Evolutionary conservation across 2,888 invertebrate species (phyloP).

Genomic region (Drosophila robusta): DNA sequence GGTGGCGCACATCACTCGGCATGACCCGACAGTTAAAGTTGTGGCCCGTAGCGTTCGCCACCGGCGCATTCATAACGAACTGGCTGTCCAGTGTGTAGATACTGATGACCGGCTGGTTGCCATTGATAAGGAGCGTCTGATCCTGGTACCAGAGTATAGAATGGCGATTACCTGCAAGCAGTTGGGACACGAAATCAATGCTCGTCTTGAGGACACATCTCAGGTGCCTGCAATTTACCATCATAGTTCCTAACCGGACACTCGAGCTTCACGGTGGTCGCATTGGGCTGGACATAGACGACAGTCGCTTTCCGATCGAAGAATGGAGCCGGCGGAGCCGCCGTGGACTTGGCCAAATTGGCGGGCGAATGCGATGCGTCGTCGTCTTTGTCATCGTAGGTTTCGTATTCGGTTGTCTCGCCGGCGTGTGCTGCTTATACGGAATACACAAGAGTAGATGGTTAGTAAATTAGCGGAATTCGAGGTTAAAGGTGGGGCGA

Average conservation of each 20-base stretch:
- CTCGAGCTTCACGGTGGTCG: slow-evolving; percentile 48
- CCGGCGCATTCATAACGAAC: slow-evolving; percentile 47
- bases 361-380: slow-evolving; percentile 49
- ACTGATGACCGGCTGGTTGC: slow-evolving; percentile 13
- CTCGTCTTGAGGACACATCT: too few species aligned
- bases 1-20: slow-evolving; percentile 36
- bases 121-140: slow-evolving; percentile 31
- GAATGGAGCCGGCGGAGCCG: slow-evolving; percentile 37
- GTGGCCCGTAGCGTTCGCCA: slow-evolving; percentile 48
- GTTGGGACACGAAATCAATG: background rate
- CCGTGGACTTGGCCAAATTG: slow-evolving; percentile 59
- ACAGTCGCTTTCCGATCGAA: slow-evolving; percentile 48
- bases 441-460: background rate
- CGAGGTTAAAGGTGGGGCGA: too few species aligned
- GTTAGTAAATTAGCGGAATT: too few species aligned
- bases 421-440: slow-evolving; percentile 17
- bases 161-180: slow-evolving; percentile 43
- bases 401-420: slow-evolving; percentile 33
- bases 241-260: slow-evolving; percentile 68
- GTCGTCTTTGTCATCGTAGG: slow-evolving; percentile 40
- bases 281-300: slow-evolving; percentile 41
- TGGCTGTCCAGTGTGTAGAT: slow-evolving; percentile 45
- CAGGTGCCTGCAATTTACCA: slow-evolving; percentile 23
- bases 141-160: slow-evolving; percentile 60
- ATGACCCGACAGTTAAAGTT: slow-evolving; percentile 45